These are phyloP conservation scores for Microctonus aethiopoides DNA, from an alignment of 2,888 invertebrate species.

Conservation along the genomic window DNA sequence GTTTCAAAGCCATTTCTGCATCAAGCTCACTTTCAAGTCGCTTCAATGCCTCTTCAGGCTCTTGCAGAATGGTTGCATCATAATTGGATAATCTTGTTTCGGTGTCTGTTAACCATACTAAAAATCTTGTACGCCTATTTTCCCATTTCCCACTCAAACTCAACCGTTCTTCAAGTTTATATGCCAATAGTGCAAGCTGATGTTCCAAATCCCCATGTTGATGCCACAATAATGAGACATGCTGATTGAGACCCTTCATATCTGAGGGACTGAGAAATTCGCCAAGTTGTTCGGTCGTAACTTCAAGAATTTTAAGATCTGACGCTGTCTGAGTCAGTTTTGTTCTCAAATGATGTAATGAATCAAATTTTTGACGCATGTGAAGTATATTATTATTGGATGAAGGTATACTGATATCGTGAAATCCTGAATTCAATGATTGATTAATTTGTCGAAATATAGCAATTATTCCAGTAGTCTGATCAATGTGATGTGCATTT, in stretches of 20 bases:
- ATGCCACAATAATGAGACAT: slow-evolving; percentile 81
- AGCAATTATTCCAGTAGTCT: slow-evolving; percentile 72
- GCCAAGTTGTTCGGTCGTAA: slow-evolving; percentile 84
- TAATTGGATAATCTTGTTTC: slow-evolving; percentile 69
- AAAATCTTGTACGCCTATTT: slow-evolving; percentile 73
- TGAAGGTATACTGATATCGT: slow-evolving; percentile 64
- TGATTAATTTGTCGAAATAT: slow-evolving; percentile 76
- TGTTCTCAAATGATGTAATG: slow-evolving; percentile 72
- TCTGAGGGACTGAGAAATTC: slow-evolving; percentile 87
- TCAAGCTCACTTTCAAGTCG: slow-evolving; percentile 80
- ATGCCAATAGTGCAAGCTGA: slow-evolving; percentile 78
- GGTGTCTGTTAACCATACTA: slow-evolving; percentile 77
- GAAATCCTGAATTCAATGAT: slow-evolving; percentile 71
- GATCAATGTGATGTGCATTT: slow-evolving; percentile 74
- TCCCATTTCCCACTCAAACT: slow-evolving; percentile 80
- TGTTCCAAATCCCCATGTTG: slow-evolving; percentile 85
- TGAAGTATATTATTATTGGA: slow-evolving; percentile 70
- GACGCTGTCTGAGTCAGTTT: slow-evolving; percentile 72
- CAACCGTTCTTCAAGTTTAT: slow-evolving; percentile 79
- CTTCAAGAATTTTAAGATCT: slow-evolving; percentile 78
- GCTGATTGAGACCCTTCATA: slow-evolving; percentile 82
- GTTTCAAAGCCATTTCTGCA: slow-evolving; percentile 80
- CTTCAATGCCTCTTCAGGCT: slow-evolving; percentile 79
- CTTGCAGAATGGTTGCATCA: slow-evolving; percentile 68
- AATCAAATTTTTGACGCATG: slow-evolving; percentile 75